phyloP scores from a whole-genome alignment of 2,888 invertebrate species.

The Capitulum mitella region DNA sequence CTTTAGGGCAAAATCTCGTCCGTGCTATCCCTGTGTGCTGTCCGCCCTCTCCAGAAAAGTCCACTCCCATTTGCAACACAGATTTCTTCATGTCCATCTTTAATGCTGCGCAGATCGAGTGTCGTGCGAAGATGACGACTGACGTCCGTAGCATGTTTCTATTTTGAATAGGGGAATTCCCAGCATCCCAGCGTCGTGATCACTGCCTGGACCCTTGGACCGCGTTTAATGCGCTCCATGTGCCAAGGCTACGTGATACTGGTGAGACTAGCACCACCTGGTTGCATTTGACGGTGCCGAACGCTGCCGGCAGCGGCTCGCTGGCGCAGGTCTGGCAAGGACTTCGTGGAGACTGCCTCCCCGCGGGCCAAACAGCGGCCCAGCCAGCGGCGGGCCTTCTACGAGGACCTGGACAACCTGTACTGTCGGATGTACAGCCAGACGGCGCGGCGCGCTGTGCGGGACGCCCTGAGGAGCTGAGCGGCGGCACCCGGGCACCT shows the following conservation, averaged over 20 bases:
- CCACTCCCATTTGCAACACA: too few relatives aligned
- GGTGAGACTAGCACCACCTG: background rate
- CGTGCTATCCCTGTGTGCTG: too few relatives aligned
- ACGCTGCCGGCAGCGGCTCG: background rate
- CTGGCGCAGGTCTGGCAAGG: conserved; percentile 3
- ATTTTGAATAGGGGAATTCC: too few relatives aligned
- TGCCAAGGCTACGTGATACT: background rate
- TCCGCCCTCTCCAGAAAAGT: too few relatives aligned
- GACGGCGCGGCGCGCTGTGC: background rate
- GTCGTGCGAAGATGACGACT: background rate
- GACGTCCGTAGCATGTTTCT: background rate
- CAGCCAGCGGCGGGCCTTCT: background rate
- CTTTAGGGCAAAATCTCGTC: too few relatives aligned
- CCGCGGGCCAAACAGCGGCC: background rate
- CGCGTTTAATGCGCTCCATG: background rate
- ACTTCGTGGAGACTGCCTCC: background rate
- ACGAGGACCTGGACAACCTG: background rate
- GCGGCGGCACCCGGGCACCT: too few relatives aligned
- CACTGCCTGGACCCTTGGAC: background rate
- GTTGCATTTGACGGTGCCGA: too few relatives aligned
- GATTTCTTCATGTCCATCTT: too few relatives aligned
- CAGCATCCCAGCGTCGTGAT: background rate
- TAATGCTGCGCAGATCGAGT: too few relatives aligned
- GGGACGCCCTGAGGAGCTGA: background rate
- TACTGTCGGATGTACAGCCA: background rate